phyloP scores from a whole-genome alignment of 2,888 invertebrate species.

The Drosophila rellima region DNA sequence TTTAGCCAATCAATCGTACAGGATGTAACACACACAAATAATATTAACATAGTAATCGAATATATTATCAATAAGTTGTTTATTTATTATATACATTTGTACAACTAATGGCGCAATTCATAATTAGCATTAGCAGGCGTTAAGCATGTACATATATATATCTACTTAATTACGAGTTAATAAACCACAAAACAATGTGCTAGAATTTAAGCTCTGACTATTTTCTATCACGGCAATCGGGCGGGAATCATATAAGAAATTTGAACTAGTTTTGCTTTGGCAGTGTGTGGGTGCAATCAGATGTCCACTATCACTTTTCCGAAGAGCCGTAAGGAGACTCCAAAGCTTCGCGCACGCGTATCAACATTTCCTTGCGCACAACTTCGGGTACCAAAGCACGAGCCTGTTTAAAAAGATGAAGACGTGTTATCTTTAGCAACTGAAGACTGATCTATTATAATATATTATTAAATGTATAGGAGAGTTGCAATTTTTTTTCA shows the following conservation, averaged over 20 bases:
- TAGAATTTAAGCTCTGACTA: constrained; percentile 49
- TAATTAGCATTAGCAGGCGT: constrained; percentile 52
- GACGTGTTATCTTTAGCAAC: background rate
- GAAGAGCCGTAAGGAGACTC: constrained; percentile 12
- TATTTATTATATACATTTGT: constrained; percentile 71
- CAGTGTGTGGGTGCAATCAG: background rate
- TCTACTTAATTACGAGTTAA: constrained; percentile 66
- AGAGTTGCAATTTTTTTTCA: too few relatives aligned
- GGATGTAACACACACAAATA: constrained; percentile 30
- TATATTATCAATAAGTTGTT: constrained; percentile 64
- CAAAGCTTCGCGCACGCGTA: constrained; percentile 81
- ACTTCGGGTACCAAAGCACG: constrained; percentile 94
- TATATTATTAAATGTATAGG: too few relatives aligned
- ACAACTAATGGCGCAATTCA: constrained; percentile 58
- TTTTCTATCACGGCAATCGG: background rate
- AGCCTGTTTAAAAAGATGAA: constrained; percentile 86
- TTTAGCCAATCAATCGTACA: constrained; percentile 75
- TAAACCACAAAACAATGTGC: constrained; percentile 60
- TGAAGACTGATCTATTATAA: too few relatives aligned
- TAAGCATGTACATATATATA: constrained; percentile 59
- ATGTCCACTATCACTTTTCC: background rate
- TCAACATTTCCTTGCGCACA: constrained; percentile 95
- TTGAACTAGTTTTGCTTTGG: background rate
- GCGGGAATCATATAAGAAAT: background rate
- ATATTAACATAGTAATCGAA: constrained; percentile 52